Evolutionary conservation across 2,113 vertebrate species (phyloP).

Genomic region (Verasper variegatus): DNA sequence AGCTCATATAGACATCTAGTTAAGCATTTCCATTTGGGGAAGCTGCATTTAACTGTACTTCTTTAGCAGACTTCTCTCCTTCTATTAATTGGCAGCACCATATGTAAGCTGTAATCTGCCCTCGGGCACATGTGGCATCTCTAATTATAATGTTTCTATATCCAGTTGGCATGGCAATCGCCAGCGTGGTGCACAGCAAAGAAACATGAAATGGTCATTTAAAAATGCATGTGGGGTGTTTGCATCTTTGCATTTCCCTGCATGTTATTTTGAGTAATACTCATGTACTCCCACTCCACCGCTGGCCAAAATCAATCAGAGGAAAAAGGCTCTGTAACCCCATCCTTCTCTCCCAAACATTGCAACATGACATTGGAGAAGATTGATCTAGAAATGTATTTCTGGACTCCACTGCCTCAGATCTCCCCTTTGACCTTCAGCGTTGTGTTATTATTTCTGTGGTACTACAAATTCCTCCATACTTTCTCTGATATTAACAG

Average conservation of each 20-base stretch:
- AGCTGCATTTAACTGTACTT: background rate
- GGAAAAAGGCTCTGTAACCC: slow-evolving; percentile 72
- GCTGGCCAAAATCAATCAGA: slow-evolving; percentile 73
- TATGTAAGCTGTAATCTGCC: slow-evolving; percentile 37
- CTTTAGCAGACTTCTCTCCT: background rate
- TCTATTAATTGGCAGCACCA: slow-evolving; percentile 20
- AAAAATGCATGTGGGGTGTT: slow-evolving; percentile 22
- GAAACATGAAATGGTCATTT: slow-evolving; percentile 7
- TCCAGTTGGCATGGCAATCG: slow-evolving; percentile 10
- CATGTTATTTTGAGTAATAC: slow-evolving; percentile 70
- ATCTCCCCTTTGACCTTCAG: slow-evolving; percentile 68
- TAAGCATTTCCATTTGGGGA: slow-evolving; percentile 5
- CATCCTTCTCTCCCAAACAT: slow-evolving; percentile 68
- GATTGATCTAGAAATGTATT: slow-evolving; percentile 80
- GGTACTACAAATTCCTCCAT: background rate
- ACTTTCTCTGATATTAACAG: slow-evolving; percentile 10
- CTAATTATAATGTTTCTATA: slow-evolving; percentile 25
- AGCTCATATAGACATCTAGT: slow-evolving; percentile 2
- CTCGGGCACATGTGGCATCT: slow-evolving; percentile 4
- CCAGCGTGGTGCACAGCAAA: slow-evolving; percentile 2
- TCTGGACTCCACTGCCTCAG: slow-evolving; percentile 54
- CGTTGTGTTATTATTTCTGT: background rate
- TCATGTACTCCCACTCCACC: slow-evolving; percentile 52
- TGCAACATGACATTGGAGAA: slow-evolving; percentile 76
- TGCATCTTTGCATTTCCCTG: slow-evolving; percentile 45